phyloP scores from a whole-genome alignment of 2,888 invertebrate genomes.

The Cephus pygmeus region DNA sequence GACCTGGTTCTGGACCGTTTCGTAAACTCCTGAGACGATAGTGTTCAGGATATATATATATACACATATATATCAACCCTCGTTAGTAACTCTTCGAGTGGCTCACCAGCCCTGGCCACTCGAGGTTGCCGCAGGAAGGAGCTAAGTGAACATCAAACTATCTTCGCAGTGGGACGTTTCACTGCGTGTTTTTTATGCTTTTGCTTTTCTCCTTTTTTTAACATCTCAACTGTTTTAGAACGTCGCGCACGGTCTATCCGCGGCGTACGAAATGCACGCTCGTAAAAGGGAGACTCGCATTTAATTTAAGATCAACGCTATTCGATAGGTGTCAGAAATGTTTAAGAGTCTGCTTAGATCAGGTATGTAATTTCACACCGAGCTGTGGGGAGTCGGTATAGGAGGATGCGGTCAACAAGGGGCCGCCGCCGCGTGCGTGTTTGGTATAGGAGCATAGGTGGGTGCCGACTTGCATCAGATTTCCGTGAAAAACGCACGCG shows the following conservation, averaged over 20 bases:
- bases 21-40: neutral
- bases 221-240: neutral
- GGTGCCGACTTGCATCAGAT: neutral
- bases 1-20: neutral
- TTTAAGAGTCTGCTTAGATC: slow-evolving; percentile 23
- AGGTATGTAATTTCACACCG: slow-evolving; percentile 35
- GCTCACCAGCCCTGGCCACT: neutral
- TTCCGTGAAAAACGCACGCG: slow-evolving; percentile 1
- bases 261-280: neutral
- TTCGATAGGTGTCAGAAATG: slow-evolving; percentile 13
- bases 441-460: neutral
- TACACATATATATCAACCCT: neutral
- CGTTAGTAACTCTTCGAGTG: neutral
- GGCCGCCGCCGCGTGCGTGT: neutral
- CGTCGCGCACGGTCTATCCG: neutral
- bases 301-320: neutral
- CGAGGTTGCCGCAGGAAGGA: neutral
- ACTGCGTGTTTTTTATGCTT: neutral
- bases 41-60: neutral
- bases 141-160: neutral
- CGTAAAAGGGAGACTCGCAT: neutral
- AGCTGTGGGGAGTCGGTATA: neutral
- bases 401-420: neutral
- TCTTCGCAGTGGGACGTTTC: neutral
- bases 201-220: neutral